These are phyloP conservation scores for Sorex maritimensis DNA, from an alignment of 2,797 vertebrate genomes.

Conservation along the genomic window DNA sequence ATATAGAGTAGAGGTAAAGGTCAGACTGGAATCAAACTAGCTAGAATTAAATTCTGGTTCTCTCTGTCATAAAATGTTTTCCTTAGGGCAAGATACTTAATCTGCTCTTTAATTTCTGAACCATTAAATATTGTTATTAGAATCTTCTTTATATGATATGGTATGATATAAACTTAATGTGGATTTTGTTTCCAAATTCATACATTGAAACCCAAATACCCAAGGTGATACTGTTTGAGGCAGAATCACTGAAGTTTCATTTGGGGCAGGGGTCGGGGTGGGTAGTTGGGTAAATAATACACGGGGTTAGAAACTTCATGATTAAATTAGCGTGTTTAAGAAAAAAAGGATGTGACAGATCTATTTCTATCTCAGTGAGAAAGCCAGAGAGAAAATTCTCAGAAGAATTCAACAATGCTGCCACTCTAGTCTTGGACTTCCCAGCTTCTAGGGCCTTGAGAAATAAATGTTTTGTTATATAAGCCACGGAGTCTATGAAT, in stretches of 20 bases:
- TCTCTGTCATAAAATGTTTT: background rate
- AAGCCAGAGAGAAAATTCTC: background rate
- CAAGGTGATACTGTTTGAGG: background rate
- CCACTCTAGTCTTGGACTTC: background rate
- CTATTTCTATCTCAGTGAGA: background rate
- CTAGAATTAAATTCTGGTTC: background rate
- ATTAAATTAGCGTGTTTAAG: background rate
- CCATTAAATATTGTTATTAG: background rate
- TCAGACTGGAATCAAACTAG: background rate
- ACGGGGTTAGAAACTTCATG: background rate
- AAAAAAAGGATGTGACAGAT: background rate
- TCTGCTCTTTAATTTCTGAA: background rate
- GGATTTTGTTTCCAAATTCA: background rate
- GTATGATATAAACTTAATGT: background rate
- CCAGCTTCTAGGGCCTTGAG: background rate
- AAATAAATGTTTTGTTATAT: constrained; percentile 2
- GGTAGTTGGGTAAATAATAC: background rate
- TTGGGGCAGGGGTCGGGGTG: background rate
- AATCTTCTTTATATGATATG: background rate
- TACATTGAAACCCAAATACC: background rate
- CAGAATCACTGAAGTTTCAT: background rate
- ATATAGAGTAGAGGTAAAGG: background rate
- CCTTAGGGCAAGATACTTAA: background rate
- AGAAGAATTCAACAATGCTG: background rate
- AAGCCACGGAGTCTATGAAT: background rate